phyloP scores from a whole-genome alignment of 2,797 vertebrate genomes.

The Lepidocolaptes lacrymiger region DNA sequence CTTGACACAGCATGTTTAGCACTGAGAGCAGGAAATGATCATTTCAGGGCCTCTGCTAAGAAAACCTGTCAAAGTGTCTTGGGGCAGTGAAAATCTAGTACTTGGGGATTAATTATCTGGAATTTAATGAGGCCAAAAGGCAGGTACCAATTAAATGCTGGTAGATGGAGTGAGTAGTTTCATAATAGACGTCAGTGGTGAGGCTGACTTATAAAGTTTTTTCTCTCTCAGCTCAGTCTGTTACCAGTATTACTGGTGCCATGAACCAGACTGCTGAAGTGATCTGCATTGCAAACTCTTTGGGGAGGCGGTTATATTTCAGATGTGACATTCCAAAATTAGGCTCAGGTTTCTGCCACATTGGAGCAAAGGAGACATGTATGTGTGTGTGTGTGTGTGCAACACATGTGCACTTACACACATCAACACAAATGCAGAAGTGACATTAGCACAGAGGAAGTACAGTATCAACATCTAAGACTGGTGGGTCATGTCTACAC shows the following conservation, averaged over 20 bases:
- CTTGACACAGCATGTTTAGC: slow-evolving; percentile 52
- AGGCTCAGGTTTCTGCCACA: neutral
- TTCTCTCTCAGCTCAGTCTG: neutral
- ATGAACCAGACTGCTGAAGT: neutral
- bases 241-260: neutral
- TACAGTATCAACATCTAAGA: neutral
- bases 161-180: slow-evolving; percentile 31
- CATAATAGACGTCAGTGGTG: neutral
- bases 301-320: neutral
- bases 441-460: neutral
- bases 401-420: neutral
- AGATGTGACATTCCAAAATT: slow-evolving; percentile 21
- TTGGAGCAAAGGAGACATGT: neutral
- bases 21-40: slow-evolving; percentile 48
- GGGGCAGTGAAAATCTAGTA: slow-evolving; percentile 65
- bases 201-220: neutral
- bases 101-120: slow-evolving; percentile 74
- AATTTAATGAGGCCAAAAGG: slow-evolving; percentile 72
- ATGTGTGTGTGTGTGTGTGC: neutral
- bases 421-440: neutral
- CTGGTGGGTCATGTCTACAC: neutral
- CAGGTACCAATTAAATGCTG: slow-evolving; percentile 53
- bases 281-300: neutral
- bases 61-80: slow-evolving; percentile 63
- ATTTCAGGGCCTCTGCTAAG: slow-evolving; percentile 55